Evolutionary conservation across 2,113 vertebrate genomes (phyloP).

Genomic region (Albula glossodonta): DNA sequence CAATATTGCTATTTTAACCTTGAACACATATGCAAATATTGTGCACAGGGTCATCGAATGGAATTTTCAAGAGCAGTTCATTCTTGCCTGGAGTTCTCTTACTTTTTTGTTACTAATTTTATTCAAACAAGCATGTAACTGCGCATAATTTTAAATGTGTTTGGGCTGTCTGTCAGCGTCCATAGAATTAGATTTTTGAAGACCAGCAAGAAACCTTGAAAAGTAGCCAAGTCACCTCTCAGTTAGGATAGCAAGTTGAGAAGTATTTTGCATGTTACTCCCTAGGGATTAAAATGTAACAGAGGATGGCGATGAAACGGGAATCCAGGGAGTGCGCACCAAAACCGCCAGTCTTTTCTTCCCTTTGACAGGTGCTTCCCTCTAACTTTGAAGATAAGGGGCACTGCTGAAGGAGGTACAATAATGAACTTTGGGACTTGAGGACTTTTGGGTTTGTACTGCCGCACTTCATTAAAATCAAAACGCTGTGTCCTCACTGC

Average conservation of each 20-base stretch:
- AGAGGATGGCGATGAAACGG: not conserved
- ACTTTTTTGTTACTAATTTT: not conserved
- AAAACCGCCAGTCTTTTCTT: not conserved
- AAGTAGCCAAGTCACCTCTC: not conserved
- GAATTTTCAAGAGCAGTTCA: not conserved
- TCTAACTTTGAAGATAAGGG: slow-evolving; percentile 10
- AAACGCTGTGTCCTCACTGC: slow-evolving; percentile 34
- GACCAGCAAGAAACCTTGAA: not conserved
- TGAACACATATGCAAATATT: not conserved
- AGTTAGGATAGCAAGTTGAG: no score
- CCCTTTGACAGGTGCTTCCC: not conserved
- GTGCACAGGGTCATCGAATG: not conserved
- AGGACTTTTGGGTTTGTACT: slow-evolving; percentile 28
- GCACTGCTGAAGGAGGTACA: slow-evolving; percentile 16
- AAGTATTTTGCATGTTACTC: not conserved
- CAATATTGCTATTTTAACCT: no score
- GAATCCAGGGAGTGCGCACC: not conserved
- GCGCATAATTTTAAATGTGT: not conserved
- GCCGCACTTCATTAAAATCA: slow-evolving; percentile 46
- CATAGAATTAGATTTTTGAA: not conserved
- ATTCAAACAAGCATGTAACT: not conserved
- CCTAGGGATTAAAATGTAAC: not conserved
- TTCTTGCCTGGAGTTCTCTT: not conserved
- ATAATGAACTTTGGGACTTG: not conserved
- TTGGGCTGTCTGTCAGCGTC: not conserved